Conservation (phyloP, 2,797 vertebrate genomes). For the Acridotheres tristis region DNA sequence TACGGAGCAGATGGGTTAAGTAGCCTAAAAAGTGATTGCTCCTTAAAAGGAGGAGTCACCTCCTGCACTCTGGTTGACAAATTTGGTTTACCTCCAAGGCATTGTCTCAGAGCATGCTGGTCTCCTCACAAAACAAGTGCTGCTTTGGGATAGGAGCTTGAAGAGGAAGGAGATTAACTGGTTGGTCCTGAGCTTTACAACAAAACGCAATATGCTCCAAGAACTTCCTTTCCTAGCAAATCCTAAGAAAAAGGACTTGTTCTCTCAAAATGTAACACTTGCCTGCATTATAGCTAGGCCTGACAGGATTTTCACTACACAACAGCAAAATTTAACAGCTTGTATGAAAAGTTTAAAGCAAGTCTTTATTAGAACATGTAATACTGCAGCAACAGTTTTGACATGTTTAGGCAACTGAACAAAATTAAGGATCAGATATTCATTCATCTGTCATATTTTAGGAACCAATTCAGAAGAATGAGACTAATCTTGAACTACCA, state of each 20-base stretch:
- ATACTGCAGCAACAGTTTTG: not conserved
- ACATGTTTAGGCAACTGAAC: not conserved
- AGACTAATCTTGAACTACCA: not conserved
- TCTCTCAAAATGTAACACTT: not conserved
- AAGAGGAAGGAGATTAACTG: not conserved
- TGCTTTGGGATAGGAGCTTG: not conserved
- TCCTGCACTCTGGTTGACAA: not conserved
- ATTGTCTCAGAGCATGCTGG: not conserved
- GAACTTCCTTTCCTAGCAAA: not conserved
- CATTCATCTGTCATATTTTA: not conserved
- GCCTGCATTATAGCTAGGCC: not conserved
- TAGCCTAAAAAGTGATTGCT: not conserved
- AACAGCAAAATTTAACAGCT: not conserved
- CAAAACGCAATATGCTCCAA: not conserved
- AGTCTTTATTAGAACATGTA: not conserved
- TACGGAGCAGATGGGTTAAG: rapidly evolving
- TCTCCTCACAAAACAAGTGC: not conserved
- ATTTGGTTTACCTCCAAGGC: not conserved
- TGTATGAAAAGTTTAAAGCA: not conserved
- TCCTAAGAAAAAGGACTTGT: not conserved
- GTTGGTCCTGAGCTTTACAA: not conserved
- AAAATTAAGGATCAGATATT: not conserved
- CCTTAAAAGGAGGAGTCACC: not conserved
- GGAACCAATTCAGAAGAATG: not conserved
- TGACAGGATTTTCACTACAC: not conserved